Evolutionary conservation across 2,797 vertebrate genomes (phyloP).

Genomic region (Artibeus jamaicensis): DNA sequence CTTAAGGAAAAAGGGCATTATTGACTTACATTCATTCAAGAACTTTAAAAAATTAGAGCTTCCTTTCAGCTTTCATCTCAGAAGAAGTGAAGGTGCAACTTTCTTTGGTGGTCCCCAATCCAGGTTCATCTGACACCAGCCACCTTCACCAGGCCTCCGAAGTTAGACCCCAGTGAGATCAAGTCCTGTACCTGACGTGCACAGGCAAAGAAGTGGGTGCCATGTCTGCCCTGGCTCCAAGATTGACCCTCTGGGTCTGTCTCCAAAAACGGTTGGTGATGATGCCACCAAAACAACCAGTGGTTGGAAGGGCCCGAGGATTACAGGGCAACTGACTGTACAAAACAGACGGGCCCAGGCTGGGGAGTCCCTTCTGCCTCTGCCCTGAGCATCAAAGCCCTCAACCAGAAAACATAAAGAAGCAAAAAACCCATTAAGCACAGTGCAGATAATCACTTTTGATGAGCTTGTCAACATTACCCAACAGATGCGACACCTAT

Average conservation of each 20-base stretch:
- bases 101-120: not conserved
- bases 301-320: not conserved
- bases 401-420: not conserved
- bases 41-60: not conserved
- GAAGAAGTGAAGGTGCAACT: not conserved
- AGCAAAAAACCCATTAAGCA: not conserved
- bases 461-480: not conserved
- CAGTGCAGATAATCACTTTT: not conserved
- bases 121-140: not conserved
- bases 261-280: not conserved
- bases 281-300: not conserved
- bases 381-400: not conserved
- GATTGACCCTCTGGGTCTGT: not conserved
- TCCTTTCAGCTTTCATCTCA: not conserved
- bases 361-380: not conserved
- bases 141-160: not conserved
- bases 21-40: not conserved
- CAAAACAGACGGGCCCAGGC: not conserved
- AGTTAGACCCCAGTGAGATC: not conserved
- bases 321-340: not conserved
- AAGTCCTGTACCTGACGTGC: not conserved
- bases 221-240: not conserved
- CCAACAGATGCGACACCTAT: not conserved
- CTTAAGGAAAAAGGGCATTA: not conserved
- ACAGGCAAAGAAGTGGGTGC: not conserved